Base-by-base conservation (phyloP, 1,140 invertebrate species). In the Zaprionus lachaisei region DNA sequence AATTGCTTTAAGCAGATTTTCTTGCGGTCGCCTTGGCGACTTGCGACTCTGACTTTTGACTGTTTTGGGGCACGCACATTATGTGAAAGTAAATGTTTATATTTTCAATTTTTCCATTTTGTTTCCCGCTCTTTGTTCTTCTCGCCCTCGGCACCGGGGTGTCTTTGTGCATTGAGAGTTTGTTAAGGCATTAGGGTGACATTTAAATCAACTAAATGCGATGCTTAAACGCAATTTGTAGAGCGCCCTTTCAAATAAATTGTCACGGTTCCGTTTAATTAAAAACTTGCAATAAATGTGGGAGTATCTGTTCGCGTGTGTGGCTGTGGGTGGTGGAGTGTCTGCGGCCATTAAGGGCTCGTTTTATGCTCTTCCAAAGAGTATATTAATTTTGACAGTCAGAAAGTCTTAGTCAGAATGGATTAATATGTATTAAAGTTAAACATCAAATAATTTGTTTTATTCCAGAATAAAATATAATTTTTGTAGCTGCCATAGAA, bases 1-100 rank as follows among this genome's bases (percentile, higher is more conserved):
- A 92, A 92, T 92, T 92, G 91, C 86, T 92, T 92, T 91, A 89
- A 91, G 87, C 85, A 80, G 85, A 90, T 90, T 90, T 90, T 79
- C 80, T 64, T 71, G 61, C 20, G 62, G 26, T 51, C 51, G 62
- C 38, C 70, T 51, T 55, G 49, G 37, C 64, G 47, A 65, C 65
- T 67, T 66, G 56, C 41, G 6, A 26, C 62, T 74, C 37, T 64
- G 64, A 60, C 67, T 68, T 70, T 74, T 55, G 24, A 64, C 22
- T 72, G 55, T 75, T 61, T 70, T 49, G 17, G 49, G 58, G 37
- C 55, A 73, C 65, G 72, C 65, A 74, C 47, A 62, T 76, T 49
- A 38, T 47, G 6, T 7, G 28, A 37, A 58, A 60, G 34, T 71
- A 51, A 17, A 49, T 71, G 41, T 76, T 31, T 79, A 56, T 69